phyloP scores from a whole-genome alignment of 2,113 vertebrate genomes.

The Alosa alosa region DNA sequence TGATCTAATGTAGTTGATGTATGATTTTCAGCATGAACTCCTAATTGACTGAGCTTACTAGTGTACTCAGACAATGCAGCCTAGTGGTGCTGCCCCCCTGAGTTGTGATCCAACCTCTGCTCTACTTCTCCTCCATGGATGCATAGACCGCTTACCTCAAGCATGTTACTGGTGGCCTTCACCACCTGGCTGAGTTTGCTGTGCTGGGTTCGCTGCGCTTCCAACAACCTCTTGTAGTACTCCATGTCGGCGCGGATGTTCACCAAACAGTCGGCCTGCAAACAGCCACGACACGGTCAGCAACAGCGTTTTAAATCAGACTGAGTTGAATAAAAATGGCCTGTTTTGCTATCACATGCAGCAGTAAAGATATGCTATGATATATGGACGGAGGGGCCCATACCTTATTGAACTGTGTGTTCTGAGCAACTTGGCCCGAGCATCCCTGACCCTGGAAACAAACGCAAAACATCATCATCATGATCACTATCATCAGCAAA shows the following conservation, averaged over 20 bases:
- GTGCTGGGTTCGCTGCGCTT: constrained; percentile 42
- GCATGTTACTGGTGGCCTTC: constrained; percentile 19
- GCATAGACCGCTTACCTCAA: constrained; percentile 44
- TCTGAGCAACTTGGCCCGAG: constrained; percentile 40
- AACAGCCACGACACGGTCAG: neutral
- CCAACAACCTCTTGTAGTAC: constrained; percentile 53
- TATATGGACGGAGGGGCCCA: neutral
- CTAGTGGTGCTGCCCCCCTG: no score
- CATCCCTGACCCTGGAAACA: constrained; percentile 70
- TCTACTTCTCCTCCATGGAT: neutral
- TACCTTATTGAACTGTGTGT: constrained; percentile 69
- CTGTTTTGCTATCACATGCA: neutral
- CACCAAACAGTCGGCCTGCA: constrained; percentile 62
- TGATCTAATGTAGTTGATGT: no score
- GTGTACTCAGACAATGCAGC: no score
- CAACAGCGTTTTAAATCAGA: neutral
- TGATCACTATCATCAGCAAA: neutral
- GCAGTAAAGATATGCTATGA: neutral
- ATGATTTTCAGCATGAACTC: no score
- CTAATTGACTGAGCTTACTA: no score
- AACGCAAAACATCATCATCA: neutral
- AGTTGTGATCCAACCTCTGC: no score
- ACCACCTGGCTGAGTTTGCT: constrained; percentile 7
- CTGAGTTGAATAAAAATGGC: neutral
- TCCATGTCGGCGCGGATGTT: constrained; percentile 67